Base-by-base conservation (phyloP, 2,113 vertebrate species). In the Hydropotes inermis region DNA sequence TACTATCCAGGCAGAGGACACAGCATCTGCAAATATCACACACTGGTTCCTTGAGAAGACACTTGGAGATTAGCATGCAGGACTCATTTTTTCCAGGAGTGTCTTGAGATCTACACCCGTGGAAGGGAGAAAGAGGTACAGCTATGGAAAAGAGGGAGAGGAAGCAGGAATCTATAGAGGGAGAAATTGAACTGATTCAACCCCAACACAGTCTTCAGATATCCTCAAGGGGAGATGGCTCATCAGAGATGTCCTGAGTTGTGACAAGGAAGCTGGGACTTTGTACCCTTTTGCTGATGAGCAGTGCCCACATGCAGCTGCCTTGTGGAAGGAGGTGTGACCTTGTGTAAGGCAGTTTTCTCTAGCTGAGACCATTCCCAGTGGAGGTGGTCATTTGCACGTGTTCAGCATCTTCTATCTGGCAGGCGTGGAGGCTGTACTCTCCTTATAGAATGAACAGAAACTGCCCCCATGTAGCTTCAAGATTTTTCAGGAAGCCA, bases 391-490 rank as follows among this genome's bases (percentile, higher is more conserved):
- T 17, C 50, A 14, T 1, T 28, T 54, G 28, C 39, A 36, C 1
- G 1, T 1, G 1, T 3, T 58, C 52, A 61, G 36, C 36, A 7
- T 30, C 43, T 39, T 57, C 54, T 33, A 64, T 64, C 30, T 52
- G 3, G 21, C 7, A 28, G 43, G 11, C 2, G 1, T 5, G 3
- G 36, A 64, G 36, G 10, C 2, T 67, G 7, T 4, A 2, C 43
- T 52, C 33, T 89, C 25, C 28, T 76, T 43, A 2, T 0, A 54
- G 13, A 25, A 6, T 3, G 17, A 21, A 55, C 33, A 23, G 12
- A 50, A 9, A 6, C 60, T 88, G 36, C 25, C 21, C 11, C 50
- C 11, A 1, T 8, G 54, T 7, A 57, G 55, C 25, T 81, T 67
- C 64, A 2, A 54, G 28, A 76, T 58, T n/a, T 0, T 52, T 79